Evolutionary conservation across 2,113 vertebrate genomes (phyloP).

Genomic region (Aix galericulata): DNA sequence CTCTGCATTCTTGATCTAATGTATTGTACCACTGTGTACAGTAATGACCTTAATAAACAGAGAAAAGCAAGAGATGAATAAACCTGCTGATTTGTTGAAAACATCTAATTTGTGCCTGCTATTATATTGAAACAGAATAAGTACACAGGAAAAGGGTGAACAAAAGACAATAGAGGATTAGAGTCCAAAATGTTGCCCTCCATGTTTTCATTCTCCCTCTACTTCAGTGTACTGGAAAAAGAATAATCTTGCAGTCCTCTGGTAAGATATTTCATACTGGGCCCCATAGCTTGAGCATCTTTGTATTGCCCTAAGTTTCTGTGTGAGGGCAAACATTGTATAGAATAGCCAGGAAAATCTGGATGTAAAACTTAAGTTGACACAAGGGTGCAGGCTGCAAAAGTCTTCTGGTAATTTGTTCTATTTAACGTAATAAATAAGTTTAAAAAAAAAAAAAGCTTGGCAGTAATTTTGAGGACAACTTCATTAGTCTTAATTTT

Average conservation of each 20-base stretch:
- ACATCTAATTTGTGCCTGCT: background rate
- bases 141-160: background rate
- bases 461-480: background rate
- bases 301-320: background rate
- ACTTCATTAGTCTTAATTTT: background rate
- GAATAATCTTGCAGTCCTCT: background rate
- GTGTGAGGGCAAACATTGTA: background rate
- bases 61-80: background rate
- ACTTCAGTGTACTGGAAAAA: background rate
- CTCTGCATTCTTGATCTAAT: background rate
- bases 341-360: background rate
- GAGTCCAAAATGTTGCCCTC: background rate
- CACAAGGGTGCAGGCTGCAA: background rate
- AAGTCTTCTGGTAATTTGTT: background rate
- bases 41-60: background rate
- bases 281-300: background rate
- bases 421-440: background rate
- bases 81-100: background rate
- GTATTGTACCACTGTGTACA: background rate
- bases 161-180: conserved; percentile 21
- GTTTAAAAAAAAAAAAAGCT: background rate
- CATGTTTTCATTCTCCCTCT: background rate
- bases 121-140: background rate
- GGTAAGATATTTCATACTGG: background rate
- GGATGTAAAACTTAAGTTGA: background rate